Evolutionary conservation across 2,113 vertebrate species (phyloP), one percentile per base, ranked within the genome.

Genomic region (Odontesthes bonariensis): DNA sequence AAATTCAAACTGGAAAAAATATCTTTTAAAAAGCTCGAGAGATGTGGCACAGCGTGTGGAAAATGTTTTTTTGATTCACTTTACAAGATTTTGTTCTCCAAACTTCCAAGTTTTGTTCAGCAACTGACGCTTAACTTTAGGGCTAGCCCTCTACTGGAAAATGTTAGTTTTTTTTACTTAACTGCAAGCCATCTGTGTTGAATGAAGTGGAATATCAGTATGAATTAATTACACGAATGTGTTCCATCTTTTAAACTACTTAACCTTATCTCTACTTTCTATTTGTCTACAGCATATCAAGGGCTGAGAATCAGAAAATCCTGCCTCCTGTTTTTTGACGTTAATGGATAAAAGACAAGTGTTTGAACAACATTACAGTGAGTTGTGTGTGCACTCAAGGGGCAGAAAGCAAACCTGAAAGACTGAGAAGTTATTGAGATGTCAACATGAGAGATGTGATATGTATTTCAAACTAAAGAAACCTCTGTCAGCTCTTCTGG

Each of bases 1-100:
- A 83, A 91, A 84, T 73, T 66, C 35, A 79, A 77, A 69, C 65
- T 51, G 64, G 64, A 72, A 62, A 38, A 81, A 82, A 60, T 27
- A 40, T 55, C 47, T 44, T 65, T 9, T 69, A 72, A 82, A 85
- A 84, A 66, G 65, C 77, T 84, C 62, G 8, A 57, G 67, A 84
- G 57, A 79, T 75, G 60, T 81, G 59, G 22, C 5, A 10, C 31
- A 54, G 73, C 56, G 35, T 77, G 22, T 62, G 82, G 71, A 77
- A 74, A 69, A 69, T 53, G 0, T 62, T 83, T 73, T 79, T 66
- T 78, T 13, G 12, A 35, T 82, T 65, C 73, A 20, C 40, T 87
- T 83, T 80, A 57, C 58, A 69, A 33, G 69, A 6, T 54, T 73
- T 59, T 17, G 3, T 65, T 49, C 54, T 55, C 16, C 63, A 27